Percentiles rank a stretch among this genome's conserved stretches.
phyloP scores from a whole-genome alignment of 2,888 invertebrate species.

The Frankliniella intonsa region DNA sequence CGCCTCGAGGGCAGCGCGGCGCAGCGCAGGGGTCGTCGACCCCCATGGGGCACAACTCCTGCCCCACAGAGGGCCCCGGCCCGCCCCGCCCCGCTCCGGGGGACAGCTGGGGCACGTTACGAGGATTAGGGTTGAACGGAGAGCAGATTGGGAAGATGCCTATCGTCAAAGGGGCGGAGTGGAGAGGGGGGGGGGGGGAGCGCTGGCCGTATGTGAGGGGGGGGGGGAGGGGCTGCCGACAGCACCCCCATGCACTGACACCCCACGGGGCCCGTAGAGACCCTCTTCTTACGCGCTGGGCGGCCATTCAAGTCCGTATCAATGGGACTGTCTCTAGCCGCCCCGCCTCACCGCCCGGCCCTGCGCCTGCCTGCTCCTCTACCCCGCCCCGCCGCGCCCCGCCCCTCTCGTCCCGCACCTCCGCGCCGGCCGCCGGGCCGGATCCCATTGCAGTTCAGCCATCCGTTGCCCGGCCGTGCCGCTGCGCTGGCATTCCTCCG shows the following conservation, averaged over 20 bases:
- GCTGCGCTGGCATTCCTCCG: neutral
- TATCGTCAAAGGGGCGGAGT: neutral
- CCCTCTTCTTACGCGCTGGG: neutral
- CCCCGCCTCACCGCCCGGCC: neutral
- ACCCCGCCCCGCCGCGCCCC: neutral
- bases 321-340: neutral
- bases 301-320: neutral
- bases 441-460: constrained; percentile 1
- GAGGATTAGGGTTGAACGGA: neutral
- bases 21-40: neutral
- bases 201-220: neutral
- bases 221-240: neutral
- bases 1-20: neutral
- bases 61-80: neutral
- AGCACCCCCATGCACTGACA: too few species aligned
- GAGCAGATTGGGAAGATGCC: constrained; percentile 8
- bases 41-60: neutral
- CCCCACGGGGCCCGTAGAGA: too few species aligned
- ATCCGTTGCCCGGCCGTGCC: neutral
- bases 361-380: neutral
- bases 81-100: neutral
- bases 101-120: constrained; percentile 18
- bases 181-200: neutral
- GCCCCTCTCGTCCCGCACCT: neutral
- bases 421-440: neutral